These are phyloP conservation scores for Ficedula albicollis DNA, from an alignment of 2,797 vertebrate genomes.

Conservation along the genomic window DNA sequence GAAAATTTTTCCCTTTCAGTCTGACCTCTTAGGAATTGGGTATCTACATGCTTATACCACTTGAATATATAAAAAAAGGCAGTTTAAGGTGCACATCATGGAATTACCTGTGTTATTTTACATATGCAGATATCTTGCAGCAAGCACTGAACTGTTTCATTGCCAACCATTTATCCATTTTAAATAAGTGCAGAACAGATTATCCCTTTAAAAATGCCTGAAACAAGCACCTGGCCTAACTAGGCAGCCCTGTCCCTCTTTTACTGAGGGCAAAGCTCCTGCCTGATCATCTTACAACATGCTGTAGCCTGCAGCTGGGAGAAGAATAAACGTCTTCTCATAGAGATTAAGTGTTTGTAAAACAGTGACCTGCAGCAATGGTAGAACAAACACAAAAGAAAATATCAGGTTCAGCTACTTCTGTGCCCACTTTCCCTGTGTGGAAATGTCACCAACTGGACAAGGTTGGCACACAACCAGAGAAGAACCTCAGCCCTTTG, in stretches of 20 bases:
- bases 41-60: not conserved
- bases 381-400: not conserved
- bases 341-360: not conserved
- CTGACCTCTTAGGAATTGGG: not conserved
- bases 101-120: not conserved
- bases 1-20: not conserved
- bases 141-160: not conserved
- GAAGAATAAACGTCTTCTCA: not conserved
- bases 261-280: not conserved
- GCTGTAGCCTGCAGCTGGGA: not conserved
- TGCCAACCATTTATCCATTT: not conserved
- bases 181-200: not conserved
- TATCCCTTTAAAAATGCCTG: not conserved
- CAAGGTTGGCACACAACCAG: not conserved
- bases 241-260: not conserved
- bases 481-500: not conserved
- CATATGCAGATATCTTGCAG: not conserved
- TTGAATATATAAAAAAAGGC: not conserved
- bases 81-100: not conserved
- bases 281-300: not conserved
- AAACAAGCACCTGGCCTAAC: not conserved
- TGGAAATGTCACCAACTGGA: not conserved
- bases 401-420: not conserved
- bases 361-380: not conserved
- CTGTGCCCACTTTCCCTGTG: not conserved